Evolutionary conservation across 2,797 vertebrate species (phyloP), one percentile per base, ranked within the genome.

Genomic region (Ficedula albicollis): DNA sequence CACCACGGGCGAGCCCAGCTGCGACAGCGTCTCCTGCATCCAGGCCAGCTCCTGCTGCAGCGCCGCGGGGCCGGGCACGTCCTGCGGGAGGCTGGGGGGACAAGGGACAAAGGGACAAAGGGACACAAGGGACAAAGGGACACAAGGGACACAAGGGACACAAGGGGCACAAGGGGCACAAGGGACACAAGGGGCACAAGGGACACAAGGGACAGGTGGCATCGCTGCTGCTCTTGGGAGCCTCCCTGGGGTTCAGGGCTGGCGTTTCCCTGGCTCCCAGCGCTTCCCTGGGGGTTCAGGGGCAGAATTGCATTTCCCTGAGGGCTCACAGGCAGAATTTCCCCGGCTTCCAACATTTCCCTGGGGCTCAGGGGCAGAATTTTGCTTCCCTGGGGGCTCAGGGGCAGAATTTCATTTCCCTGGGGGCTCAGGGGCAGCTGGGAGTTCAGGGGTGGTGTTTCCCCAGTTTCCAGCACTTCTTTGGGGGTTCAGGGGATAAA

Each of bases 11-110:
- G 99, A 99, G 3, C 98, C 98, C 90, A 99, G 97, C 60, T 97
- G 98, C 14, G 99, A 98, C n/a, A 99, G 98, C 48, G 99, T 98
- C 62, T 98, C 98, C 97, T 99, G 98, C 98, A 99, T 99, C 99
- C 99, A 99, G 46, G 93, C 87, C 98, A 99, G 98, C 98, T 99
- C 99, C 69, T 97, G 97, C 92, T 99, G 98, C 82, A 99, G 96
- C 67, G 98, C 97, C n/a, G 98, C 98, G 94, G 98, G 98, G 95
- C 98, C 98, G 64, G 99, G 99, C 76, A 99, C 96, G 70, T 99
- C 99, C 97, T 97, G 97, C 88, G 98, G 98, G 96, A 99, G 98
- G 95, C 99, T 99, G 43, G 60, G 0, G 3, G 58, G 46, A 44
- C 7, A 20, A 26, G 48, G 67, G 29, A 41, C 4, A 38, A 38